Percentiles rank a stretch among this genome's conserved stretches.
Evolutionary conservation across 2,797 vertebrate genomes (phyloP).

Genomic region (Rhabdophis nuchalis): DNA sequence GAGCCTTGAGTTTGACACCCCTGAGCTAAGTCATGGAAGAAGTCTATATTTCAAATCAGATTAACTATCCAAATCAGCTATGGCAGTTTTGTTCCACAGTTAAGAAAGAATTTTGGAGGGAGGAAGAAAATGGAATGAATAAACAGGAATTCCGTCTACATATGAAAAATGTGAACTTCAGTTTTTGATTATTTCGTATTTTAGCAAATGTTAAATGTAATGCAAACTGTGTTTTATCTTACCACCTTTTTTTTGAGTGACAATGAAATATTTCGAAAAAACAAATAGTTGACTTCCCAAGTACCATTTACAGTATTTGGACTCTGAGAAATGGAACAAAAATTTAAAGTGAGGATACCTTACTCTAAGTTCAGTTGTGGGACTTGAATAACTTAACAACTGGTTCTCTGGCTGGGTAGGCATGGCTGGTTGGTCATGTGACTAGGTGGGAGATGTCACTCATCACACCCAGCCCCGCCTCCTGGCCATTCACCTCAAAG

Average conservation of each 20-base stretch:
- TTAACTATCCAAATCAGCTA: not conserved
- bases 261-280: not conserved
- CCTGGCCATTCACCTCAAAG: too few relatives aligned
- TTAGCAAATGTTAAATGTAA: not conserved
- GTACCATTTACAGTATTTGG: slow-evolving; percentile 19
- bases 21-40: not conserved
- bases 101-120: not conserved
- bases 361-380: not conserved
- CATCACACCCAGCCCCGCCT: too few relatives aligned
- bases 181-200: not conserved
- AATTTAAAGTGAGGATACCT: slow-evolving; percentile 18
- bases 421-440: too few relatives aligned
- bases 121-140: not conserved
- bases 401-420: too few relatives aligned
- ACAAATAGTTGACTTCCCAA: slow-evolving; percentile 13
- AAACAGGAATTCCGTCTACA: not conserved
- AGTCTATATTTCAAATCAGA: not conserved
- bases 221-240: not conserved
- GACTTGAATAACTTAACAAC: too few relatives aligned
- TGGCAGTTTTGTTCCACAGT: not conserved
- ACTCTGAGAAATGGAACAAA: slow-evolving; percentile 12
- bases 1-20: too few relatives aligned
- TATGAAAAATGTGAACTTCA: not conserved
- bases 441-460: too few relatives aligned
- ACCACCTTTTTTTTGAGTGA: not conserved